These are phyloP conservation scores for Hedychridium roseum DNA, from an alignment of 2,888 invertebrate genomes.

Conservation along the genomic window DNA sequence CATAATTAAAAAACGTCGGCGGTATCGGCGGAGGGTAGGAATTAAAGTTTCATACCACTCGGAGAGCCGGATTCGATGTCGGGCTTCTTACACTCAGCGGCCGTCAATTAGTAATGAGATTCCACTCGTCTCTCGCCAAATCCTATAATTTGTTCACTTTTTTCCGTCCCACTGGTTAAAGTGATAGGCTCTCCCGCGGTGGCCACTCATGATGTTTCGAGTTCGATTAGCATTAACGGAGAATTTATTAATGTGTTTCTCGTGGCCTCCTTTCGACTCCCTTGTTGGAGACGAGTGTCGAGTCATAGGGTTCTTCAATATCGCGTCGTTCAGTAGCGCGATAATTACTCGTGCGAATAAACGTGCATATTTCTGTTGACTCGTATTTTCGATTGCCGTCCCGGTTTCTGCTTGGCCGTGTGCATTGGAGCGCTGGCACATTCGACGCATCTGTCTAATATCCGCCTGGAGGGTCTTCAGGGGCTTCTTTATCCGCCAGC, in stretches of 20 bases:
- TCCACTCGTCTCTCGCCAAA: constrained; percentile 1
- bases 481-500: too few species aligned
- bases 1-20: too few species aligned
- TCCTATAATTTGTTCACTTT: neutral
- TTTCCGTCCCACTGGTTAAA: neutral
- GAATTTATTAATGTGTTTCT: neutral
- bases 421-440: constrained; percentile 32
- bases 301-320: neutral
- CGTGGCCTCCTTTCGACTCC: neutral
- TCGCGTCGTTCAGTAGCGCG: constrained; percentile 20
- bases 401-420: constrained; percentile 14
- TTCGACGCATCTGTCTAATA: constrained; percentile 40
- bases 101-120: too few species aligned
- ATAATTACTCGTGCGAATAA: constrained; percentile 14
- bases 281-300: neutral
- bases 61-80: neutral
- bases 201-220: too few species aligned
- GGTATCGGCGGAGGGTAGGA: too few species aligned
- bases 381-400: constrained; percentile 30
- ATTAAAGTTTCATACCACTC: neutral
- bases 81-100: neutral
- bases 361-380: neutral
- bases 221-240: too few species aligned
- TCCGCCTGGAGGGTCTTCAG: constrained; percentile 16
- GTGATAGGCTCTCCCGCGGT: too few species aligned